Base-by-base conservation (phyloP, 2,888 invertebrate species). In the Apeira syringaria region DNA sequence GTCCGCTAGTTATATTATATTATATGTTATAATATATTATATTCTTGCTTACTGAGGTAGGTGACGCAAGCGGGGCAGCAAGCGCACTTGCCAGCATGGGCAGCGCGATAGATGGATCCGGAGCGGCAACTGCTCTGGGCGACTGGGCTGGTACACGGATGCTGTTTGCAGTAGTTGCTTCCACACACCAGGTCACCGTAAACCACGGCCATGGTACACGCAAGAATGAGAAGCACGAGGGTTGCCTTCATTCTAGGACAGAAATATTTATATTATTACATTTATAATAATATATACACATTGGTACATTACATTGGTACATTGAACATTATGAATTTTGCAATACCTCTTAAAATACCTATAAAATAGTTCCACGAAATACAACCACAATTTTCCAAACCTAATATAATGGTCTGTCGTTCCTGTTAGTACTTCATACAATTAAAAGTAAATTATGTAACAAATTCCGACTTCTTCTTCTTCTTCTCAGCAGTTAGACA, bases 21-120 rank as follows among this genome's bases (percentile, higher is more conserved):
- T n/a, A n/a, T n/a, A n/a, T n/a, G n/a, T n/a, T n/a, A n/a, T n/a
- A n/a, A n/a, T n/a, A n/a, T n/a, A n/a, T n/a, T n/a, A n/a, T n/a
- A n/a, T n/a, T n/a, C n/a, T n/a, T n/a, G n/a, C 75, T 71, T 70
- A 88, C 89, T 53, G 0, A 89, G 67, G 9, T 74, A 53, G 2
- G 78, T 78, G 18, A 89, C 84, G 38, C 89, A 89, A 31, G 89
- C 89, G 0, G 89, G 88, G 39, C 89, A 89, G 62, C 89, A 89
- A 10, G 75, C 89, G 59, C 89, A 89, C 47, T 80, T 75, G 54
- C 89, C 89, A 4, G 85, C 66, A 58, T 89, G 89, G 44, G 69
- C 74, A 25, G 71, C 45, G 13, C 76, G 77, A 70, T 80, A 89
- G 1, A 58, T 49, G 1, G 86, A 59, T 0, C 81, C 78, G 2